Percentiles rank a stretch among this genome's conserved stretches.
phyloP scores from a whole-genome alignment of 2,797 vertebrate species.

The Lemur catta region DNA sequence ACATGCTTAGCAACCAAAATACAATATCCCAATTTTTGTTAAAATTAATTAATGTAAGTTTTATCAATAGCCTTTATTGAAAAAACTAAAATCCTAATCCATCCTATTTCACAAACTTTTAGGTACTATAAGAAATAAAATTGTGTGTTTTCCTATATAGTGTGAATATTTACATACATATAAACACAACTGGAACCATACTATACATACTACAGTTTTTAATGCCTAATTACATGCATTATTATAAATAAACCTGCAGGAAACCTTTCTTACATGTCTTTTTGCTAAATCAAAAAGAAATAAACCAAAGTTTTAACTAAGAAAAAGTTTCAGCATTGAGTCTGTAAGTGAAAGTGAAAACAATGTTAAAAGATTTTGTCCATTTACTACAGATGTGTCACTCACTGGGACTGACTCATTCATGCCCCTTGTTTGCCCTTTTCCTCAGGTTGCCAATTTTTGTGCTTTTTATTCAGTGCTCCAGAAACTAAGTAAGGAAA shows the following conservation, averaged over 20 bases:
- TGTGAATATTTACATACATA: neutral
- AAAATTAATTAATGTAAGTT: neutral
- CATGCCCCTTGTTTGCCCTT: neutral
- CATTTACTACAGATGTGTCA: neutral
- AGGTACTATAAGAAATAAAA: neutral
- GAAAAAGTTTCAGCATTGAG: neutral
- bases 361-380: neutral
- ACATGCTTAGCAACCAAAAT: slow-evolving; percentile 45
- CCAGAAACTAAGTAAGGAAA: neutral
- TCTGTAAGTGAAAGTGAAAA: neutral
- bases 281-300: neutral
- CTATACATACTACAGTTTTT: neutral
- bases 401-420: neutral
- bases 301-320: neutral
- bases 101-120: slow-evolving; percentile 5
- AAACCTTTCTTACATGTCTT: neutral
- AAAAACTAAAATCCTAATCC: neutral
- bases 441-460: neutral
- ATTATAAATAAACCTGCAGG: neutral
- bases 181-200: neutral
- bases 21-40: neutral
- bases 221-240: neutral
- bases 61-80: neutral
- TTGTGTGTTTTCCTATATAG: neutral
- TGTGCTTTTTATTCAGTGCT: neutral